Base-by-base conservation (phyloP, 1,140 invertebrate species). In the Phenacoccus solenopsis region DNA sequence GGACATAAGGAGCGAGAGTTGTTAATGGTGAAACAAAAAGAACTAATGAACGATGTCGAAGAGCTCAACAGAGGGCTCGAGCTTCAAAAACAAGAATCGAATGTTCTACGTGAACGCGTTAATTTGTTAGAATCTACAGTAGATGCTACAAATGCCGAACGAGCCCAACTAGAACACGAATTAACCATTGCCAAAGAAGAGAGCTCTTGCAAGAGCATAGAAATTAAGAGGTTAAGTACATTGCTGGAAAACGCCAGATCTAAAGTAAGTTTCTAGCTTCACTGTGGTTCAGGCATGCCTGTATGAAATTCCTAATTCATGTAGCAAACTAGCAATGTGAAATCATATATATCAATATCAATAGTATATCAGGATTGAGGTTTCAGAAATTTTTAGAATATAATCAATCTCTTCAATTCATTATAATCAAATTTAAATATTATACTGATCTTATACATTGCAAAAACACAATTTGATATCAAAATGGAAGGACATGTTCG, bases 181-280 rank as follows among this genome's bases (percentile, higher is more conserved):
- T 77, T 91, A 68, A 81, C 82, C 1, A 83, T 86, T 73, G 84
- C 88, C 28, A 86, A 86, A 75, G 84, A 87, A 73, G 80, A 84
- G 21, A 75, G 81, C 12, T 80, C 80, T 1, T 83, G 82, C 72
- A 80, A 82, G 32, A 80, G 81, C 56, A 83, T 92, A 69, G 92
- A 95, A 79, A 84, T 93, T 1, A 84, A 84, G 73, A 83, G 90
- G 61, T 80, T 92, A 68, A 86, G 85, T 27, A 89, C 88, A 7
- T 78, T 92, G 22, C 78, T 94, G 0, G 91, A 94, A 71, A 89
- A 90, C 78, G 91, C 91, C 1, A 85, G 89, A 73, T 85, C 86
- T 0, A 89, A 89, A 79, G 71, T 77, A 80, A 28, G 30, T 13
- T 32, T 32, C 30, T 32, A 5, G 30, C 13, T 32, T 13, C n/a